Percentiles rank a stretch among this genome's conserved stretches.
Conservation (phyloP, 53 echinoderm and acorn worm genomes). For the Mesocentrotus franciscanus region DNA sequence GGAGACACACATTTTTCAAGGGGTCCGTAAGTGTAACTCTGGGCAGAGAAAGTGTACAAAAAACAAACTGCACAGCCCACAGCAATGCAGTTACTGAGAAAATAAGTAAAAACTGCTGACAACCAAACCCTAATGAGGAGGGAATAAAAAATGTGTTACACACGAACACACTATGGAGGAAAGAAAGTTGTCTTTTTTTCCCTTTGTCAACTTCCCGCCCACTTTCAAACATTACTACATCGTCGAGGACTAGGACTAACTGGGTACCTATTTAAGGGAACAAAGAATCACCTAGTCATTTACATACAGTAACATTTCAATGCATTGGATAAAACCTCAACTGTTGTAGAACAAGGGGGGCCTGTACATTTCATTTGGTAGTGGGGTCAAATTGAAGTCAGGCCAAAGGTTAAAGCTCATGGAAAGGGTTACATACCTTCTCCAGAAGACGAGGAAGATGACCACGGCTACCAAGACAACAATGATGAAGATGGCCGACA, state of each 20-base stretch:
- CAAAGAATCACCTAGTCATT: background rate
- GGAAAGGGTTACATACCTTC: constrained; percentile 73
- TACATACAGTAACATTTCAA: background rate
- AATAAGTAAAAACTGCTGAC: background rate
- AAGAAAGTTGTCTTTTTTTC: background rate
- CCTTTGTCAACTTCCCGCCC: background rate
- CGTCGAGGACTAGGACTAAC: too few species aligned
- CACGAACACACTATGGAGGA: background rate
- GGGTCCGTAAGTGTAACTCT: background rate
- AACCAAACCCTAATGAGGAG: background rate
- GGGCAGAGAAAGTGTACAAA: background rate
- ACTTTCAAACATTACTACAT: background rate
- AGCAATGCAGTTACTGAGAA: background rate
- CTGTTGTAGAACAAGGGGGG: background rate
- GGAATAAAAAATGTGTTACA: background rate
- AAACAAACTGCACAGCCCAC: constrained; percentile 2
- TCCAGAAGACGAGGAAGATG: constrained; percentile 91
- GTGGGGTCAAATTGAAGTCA: background rate
- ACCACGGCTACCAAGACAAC: constrained; percentile 87
- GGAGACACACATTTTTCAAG: background rate
- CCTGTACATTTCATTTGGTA: background rate
- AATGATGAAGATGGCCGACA: constrained; percentile 90
- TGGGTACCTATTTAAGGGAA: background rate
- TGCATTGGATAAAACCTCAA: background rate
- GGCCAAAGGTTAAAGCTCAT: background rate